Base-by-base conservation (phyloP, 2,888 invertebrate genomes). In the Megamerina dolium region DNA sequence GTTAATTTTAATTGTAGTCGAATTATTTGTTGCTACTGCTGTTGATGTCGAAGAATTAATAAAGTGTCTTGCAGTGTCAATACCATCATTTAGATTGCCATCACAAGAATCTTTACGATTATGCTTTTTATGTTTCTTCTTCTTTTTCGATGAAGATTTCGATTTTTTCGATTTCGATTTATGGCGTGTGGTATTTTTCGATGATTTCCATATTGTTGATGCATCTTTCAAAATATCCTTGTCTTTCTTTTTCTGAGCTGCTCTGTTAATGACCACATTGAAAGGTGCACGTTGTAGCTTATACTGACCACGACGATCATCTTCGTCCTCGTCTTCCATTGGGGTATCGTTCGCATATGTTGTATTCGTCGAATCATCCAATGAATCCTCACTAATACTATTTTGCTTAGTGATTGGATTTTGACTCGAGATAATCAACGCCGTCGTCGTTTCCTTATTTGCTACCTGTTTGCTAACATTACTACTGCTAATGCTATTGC, bases 1-100 rank as follows among this genome's bases (percentile, higher is more conserved):
- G 55, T 65, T 62, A n/a, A 63, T 65, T 57, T 63, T 63, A 8
- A 61, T 64, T 14, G 60, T 59, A 32, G 59, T 38, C 0, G 49
- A 59, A 41, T 57, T 36, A 1, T 51, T 39, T 10, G 50, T 49
- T 33, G 50, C 44, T 36, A 46, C 48, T 20, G 44, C 44, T 41
- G 41, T 50, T 10, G 48, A 41, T 19, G 26, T 33, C 18, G 32
- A 23, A 18, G 33, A 13, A 33, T 13, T 33, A 14, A 13, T 14
- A 4, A 13, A 5, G n/a, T 29, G 5, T 12, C 13, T 14, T 16
- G 16, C 16, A 23, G 26, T 23, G 13, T 10, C 27, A 27, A 13
- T 13, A 27, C 27, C 27, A 27, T 13, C 27, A 27, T n/a, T n/a
- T n/a, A n/a, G n/a, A n/a, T n/a, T n/a, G n/a, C n/a, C n/a, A n/a